Percentiles rank a stretch among this genome's conserved stretches.
Conservation (phyloP, 2,797 vertebrate genomes). For the Epinephelus coioides region DNA sequence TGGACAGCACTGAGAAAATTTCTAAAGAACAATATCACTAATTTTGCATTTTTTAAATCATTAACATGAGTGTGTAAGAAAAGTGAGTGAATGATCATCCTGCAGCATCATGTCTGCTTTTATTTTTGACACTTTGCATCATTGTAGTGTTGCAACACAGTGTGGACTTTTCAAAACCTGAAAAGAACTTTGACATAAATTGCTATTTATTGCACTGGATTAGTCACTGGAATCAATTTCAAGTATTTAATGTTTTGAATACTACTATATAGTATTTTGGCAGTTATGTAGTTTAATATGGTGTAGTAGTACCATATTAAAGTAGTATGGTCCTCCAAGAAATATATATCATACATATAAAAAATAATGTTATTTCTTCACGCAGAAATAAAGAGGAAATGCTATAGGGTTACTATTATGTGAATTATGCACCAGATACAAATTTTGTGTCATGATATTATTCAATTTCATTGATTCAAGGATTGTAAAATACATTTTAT, state of each 20-base stretch:
- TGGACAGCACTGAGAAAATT: background rate
- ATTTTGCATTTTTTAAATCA: background rate
- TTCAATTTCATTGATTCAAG: background rate
- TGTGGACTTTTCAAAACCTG: background rate
- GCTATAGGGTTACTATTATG: background rate
- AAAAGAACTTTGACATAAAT: background rate
- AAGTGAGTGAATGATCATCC: background rate
- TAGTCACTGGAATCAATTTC: background rate
- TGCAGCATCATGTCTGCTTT: background rate
- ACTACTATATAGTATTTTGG: background rate
- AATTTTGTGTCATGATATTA: background rate
- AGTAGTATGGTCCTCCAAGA: background rate
- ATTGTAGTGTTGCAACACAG: background rate
- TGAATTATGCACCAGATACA: background rate
- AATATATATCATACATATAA: background rate
- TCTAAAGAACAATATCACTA: background rate
- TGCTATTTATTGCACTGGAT: background rate
- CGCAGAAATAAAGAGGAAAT: background rate
- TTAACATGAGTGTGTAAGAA: background rate
- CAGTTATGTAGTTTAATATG: background rate
- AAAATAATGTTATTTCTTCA: background rate
- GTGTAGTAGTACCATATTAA: too few relatives aligned
- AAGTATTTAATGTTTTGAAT: background rate
- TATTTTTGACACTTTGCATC: background rate
- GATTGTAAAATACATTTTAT: background rate